Conservation (phyloP, 2,113 vertebrate species). For the Pica pica region DNA sequence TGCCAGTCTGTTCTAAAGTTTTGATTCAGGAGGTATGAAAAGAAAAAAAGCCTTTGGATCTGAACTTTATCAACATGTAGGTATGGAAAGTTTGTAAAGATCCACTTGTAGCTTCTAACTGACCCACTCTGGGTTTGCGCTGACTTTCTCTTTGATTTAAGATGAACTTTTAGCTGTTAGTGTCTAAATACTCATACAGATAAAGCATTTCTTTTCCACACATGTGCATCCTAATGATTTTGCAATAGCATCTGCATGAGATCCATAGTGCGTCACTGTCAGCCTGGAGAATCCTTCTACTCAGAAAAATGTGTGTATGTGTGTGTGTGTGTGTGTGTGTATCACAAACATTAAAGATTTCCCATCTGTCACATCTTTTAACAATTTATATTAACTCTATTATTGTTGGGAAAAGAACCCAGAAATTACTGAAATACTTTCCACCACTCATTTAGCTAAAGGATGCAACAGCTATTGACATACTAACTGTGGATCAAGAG, state of each 20-base stretch:
- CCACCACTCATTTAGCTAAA: slow-evolving; percentile 52
- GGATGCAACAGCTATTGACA: slow-evolving; percentile 51
- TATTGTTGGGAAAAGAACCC: slow-evolving; percentile 1
- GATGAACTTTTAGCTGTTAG: neutral
- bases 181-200: neutral
- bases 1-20: neutral
- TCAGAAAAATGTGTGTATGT: neutral
- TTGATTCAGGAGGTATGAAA: neutral
- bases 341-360: slow-evolving; percentile 26
- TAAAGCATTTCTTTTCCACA: neutral
- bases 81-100: neutral
- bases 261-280: neutral
- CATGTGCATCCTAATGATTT: neutral
- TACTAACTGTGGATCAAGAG: slow-evolving; percentile 41
- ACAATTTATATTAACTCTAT: slow-evolving; percentile 53
- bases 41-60: neutral
- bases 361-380: slow-evolving; percentile 23
- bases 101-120: neutral
- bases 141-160: neutral
- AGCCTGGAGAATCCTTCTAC: slow-evolving; percentile 25
- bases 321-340: neutral
- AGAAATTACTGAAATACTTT: slow-evolving; percentile 50
- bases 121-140: neutral
- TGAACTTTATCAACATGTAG: neutral
- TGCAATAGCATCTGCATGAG: neutral